These are phyloP conservation scores for Psittacula cyanocephala DNA, from an alignment of 2,113 vertebrate species.

Conservation along the genomic window DNA sequence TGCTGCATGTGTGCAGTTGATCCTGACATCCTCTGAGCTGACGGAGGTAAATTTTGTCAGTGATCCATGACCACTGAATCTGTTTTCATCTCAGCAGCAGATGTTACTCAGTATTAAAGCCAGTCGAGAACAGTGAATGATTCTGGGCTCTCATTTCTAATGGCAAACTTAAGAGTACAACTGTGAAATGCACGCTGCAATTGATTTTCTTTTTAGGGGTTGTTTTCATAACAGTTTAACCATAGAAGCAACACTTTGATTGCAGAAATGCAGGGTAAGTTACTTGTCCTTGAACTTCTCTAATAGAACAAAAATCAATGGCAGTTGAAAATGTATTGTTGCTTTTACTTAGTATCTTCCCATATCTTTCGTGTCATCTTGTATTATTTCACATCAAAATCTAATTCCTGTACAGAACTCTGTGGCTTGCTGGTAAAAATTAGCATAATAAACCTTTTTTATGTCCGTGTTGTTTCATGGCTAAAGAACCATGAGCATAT, in stretches of 20 bases:
- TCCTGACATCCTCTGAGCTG: background rate
- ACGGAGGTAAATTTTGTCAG: background rate
- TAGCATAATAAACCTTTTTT: background rate
- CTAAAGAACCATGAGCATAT: background rate
- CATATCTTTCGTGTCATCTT: background rate
- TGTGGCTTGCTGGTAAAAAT: background rate
- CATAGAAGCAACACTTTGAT: constrained; percentile 41
- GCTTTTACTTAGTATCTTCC: background rate
- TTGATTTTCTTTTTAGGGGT: constrained; percentile 2
- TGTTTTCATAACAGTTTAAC: constrained; percentile 50
- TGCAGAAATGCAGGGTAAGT: constrained; percentile 61
- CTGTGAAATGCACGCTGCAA: background rate
- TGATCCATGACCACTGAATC: background rate
- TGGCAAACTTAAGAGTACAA: background rate
- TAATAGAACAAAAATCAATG: constrained; percentile 66
- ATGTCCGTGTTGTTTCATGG: background rate
- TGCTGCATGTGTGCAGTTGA: background rate
- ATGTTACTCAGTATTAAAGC: background rate
- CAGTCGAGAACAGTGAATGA: rapidly evolving
- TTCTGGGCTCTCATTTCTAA: background rate
- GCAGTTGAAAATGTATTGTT: background rate
- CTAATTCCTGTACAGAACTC: background rate
- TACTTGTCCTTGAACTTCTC: constrained; percentile 55
- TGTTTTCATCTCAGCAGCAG: background rate
- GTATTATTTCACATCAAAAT: background rate